Evolutionary conservation across 2,888 invertebrate species (phyloP).

Genomic region (Synanthedon myopaeformis): DNA sequence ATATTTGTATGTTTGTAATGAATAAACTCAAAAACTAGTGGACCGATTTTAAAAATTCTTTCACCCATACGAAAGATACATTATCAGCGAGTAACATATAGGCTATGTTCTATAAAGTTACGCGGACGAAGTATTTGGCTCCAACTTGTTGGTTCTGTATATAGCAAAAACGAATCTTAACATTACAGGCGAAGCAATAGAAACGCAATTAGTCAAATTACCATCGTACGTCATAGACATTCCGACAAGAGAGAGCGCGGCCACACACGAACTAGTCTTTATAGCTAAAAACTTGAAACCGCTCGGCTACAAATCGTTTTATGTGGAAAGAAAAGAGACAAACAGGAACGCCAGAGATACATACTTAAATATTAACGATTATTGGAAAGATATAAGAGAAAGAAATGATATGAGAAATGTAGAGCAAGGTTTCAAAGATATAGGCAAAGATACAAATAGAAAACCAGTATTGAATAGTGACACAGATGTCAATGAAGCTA

Average conservation of each 20-base stretch:
- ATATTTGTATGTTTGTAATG: no score
- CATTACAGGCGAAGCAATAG: conserved; percentile 64
- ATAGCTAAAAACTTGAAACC: conserved; percentile 74
- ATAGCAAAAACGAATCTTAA: no score
- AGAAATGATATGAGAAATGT: conserved; percentile 20
- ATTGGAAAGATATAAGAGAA: conserved; percentile 19
- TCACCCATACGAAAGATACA: no score
- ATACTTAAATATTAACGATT: conserved; percentile 20
- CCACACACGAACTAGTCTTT: conserved; percentile 80
- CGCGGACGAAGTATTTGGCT: no score
- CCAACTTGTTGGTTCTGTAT: no score
- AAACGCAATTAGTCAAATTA: conserved; percentile 74
- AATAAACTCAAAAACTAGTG: no score
- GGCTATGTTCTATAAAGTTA: no score
- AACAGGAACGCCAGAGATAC: conserved; percentile 3
- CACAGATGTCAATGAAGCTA: background rate
- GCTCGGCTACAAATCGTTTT: conserved; percentile 75
- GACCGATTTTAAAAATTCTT: no score
- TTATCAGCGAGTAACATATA: no score
- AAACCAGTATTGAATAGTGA: background rate
- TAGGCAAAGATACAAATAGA: background rate
- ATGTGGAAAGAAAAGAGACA: conserved; percentile 32
- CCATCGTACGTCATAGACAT: conserved; percentile 66
- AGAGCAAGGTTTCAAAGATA: conserved; percentile 6
- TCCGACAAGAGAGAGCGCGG: conserved; percentile 71